Evolutionary conservation across 2,113 vertebrate species (phyloP).

Genomic region (Sinosuthora webbiana): DNA sequence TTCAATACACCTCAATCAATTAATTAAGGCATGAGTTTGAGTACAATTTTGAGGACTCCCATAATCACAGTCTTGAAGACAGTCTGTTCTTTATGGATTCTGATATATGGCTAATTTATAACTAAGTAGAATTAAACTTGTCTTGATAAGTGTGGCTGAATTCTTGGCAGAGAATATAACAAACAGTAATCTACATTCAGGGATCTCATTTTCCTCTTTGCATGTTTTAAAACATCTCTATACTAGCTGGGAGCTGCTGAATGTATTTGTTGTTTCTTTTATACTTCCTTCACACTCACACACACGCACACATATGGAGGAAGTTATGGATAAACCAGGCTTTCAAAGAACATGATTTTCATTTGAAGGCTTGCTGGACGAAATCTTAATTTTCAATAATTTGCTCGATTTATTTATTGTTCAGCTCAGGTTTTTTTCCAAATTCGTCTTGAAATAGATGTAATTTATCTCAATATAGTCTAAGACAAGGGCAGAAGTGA

Average conservation of each 20-base stretch:
- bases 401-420: background rate
- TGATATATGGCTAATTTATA: background rate
- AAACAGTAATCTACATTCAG: background rate
- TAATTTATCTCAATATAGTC: background rate
- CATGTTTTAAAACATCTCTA: background rate
- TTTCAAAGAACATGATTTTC: background rate
- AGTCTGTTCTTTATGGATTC: background rate
- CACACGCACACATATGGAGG: background rate
- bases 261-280: background rate
- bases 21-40: background rate
- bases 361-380: background rate
- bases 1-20: background rate
- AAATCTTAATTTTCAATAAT: background rate
- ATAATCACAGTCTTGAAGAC: background rate
- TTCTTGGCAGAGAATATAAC: background rate
- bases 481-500: background rate
- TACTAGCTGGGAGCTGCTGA: background rate
- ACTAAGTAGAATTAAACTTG: background rate
- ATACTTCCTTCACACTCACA: background rate
- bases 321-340: background rate
- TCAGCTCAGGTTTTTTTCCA: background rate
- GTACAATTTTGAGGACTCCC: background rate
- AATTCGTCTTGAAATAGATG: background rate
- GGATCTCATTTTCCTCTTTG: background rate
- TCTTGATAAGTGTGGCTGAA: background rate